Evolutionary conservation across 2,797 vertebrate genomes (phyloP).

Genomic region (Apodemus agrarius): DNA sequence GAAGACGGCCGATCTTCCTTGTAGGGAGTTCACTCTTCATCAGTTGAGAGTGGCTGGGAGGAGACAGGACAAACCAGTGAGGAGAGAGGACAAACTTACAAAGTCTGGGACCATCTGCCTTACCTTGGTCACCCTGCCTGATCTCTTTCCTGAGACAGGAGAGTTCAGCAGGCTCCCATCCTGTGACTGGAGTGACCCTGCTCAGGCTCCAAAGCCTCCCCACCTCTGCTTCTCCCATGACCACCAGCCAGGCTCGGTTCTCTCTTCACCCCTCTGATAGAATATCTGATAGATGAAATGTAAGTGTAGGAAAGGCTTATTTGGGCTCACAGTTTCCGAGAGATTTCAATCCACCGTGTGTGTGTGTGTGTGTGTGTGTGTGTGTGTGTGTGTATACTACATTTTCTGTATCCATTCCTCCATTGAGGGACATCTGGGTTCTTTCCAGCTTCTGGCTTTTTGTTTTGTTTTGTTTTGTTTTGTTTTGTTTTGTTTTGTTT

Average conservation of each 20-base stretch:
- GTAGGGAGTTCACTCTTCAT: background rate
- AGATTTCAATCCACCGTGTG: background rate
- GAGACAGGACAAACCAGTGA: background rate
- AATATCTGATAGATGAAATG: background rate
- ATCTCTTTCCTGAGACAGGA: background rate
- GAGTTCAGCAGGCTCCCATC: no score
- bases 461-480: no score
- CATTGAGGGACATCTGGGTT: no score
- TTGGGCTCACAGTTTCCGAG: background rate
- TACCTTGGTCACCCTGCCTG: background rate
- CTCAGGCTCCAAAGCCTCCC: accelerated
- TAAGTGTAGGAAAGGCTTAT: background rate
- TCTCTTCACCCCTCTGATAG: background rate
- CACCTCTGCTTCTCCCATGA: no score
- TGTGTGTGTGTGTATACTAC: no score
- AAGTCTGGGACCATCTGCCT: no score
- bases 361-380: no score
- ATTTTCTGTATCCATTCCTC: no score
- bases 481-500: no score
- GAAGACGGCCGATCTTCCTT: background rate
- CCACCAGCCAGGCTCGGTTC: accelerated
- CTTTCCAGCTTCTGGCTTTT: no score
- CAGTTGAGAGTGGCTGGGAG: background rate
- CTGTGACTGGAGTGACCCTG: background rate
- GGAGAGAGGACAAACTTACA: background rate